Percentiles rank a stretch among this genome's conserved stretches.
phyloP scores from a whole-genome alignment of 2,797 vertebrate species.

The Menidia menidia region DNA sequence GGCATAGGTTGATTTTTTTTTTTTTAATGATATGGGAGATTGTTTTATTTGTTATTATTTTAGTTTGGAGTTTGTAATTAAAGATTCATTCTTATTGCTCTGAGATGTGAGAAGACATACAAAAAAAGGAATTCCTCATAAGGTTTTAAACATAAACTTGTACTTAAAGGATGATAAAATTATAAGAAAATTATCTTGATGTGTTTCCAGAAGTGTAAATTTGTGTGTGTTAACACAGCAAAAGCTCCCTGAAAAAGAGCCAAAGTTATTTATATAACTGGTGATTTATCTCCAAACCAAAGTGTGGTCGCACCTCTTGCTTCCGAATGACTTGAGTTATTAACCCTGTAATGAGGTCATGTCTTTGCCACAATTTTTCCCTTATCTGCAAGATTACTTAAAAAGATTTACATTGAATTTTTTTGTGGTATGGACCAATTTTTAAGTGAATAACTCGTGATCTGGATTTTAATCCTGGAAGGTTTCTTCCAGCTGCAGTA shows the following conservation, averaged over 20 bases:
- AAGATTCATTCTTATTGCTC: not conserved
- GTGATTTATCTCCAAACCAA: not conserved
- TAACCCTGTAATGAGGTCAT: not conserved
- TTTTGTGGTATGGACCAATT: not conserved
- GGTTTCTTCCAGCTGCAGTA: not conserved
- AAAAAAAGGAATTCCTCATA: not conserved
- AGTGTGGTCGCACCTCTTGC: not conserved
- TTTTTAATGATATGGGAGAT: not conserved
- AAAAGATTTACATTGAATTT: not conserved
- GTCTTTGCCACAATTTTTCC: not conserved
- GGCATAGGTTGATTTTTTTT: slow-evolving; percentile 16
- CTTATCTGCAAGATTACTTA: not conserved
- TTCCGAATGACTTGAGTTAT: not conserved
- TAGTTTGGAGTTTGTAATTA: slow-evolving; percentile 1
- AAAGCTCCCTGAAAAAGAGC: not conserved
- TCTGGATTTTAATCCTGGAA: not conserved
- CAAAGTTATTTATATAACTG: not conserved
- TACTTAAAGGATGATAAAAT: not conserved
- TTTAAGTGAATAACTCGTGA: not conserved
- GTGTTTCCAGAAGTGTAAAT: not conserved
- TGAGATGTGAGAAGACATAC: not conserved
- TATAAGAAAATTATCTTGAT: not conserved
- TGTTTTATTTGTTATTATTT: slow-evolving; percentile 19
- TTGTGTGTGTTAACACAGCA: not conserved
- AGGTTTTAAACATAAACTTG: not conserved